Evolutionary conservation across 2,113 vertebrate genomes (phyloP), one percentile per base, ranked within the genome.

Genomic region (Muntiacus reevesi): DNA sequence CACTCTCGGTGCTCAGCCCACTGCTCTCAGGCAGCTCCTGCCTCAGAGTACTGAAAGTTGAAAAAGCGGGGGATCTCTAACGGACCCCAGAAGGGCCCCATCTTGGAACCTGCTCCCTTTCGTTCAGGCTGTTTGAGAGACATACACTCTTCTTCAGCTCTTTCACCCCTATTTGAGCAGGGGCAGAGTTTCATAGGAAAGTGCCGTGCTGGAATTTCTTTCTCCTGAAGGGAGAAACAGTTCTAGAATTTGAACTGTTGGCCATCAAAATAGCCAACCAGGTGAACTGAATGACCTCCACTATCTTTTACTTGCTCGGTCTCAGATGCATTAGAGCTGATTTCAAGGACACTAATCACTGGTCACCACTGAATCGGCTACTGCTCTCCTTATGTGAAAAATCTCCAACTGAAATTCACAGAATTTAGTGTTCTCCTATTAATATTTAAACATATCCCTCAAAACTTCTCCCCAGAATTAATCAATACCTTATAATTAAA

Each of bases 121-220:
- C 0, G 0, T 81, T 50, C 30, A 50, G 45, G 45, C 45, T 2
- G 0, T 81, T 19, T 21, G 45, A 81, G 28, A 81, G 28, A 50
- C 43, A 79, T 27, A 30, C 45, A 11, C 76, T 47, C 14, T 10
- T 30, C 76, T 47, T 47, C 27, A 47, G 27, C 45, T 79, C 43
- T 28, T 47, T 79, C 76, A 79, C 28, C 27, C 27, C 28, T 47
- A 47, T 19, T 81, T 1, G 10, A 50, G 16, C 78, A 33, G 45
- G 23, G 47, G 16, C 28, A 50, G 45, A 50, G 45, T 50, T 33
- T 50, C 78, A 50, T 33, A 50, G 28, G 45, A 33, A 50, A 50
- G 30, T 21, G 47, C 30, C 30, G 7, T 33, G 9, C 30, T 81
- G 47, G 78, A 52, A 50, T 21, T 52, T 81, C 78, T 21, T 81